These are phyloP conservation scores for Labeo rohita DNA, from an alignment of 2,113 vertebrate species.

Conservation along the genomic window DNA sequence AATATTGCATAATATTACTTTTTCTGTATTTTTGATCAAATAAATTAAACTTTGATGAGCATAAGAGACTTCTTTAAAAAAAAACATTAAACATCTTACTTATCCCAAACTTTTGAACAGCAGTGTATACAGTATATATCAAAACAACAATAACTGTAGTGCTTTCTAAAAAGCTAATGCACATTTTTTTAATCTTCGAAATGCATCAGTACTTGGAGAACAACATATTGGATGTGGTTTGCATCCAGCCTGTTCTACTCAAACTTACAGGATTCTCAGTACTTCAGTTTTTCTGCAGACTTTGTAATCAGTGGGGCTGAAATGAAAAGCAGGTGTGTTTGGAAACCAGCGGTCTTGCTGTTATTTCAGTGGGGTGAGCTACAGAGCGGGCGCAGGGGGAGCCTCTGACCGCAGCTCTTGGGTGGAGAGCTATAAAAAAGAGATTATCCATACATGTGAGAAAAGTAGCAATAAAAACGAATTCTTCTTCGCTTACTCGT, in stretches of 20 bases:
- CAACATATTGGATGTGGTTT: not conserved
- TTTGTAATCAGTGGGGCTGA: conserved; percentile 22
- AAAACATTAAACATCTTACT: too few species aligned
- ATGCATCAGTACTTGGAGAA: not conserved
- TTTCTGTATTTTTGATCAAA: too few species aligned
- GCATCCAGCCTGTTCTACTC: not conserved
- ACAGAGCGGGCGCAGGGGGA: not conserved
- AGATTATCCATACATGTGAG: conserved; percentile 12
- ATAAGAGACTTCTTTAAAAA: too few species aligned
- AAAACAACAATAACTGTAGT: not conserved
- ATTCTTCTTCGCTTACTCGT: not conserved
- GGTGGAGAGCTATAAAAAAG: conserved; percentile 34
- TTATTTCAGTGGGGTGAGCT: conserved; percentile 48
- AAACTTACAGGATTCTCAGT: not conserved
- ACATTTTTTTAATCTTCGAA: not conserved
- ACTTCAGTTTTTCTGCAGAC: not conserved
- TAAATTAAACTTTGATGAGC: too few species aligned
- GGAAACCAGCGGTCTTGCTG: conserved; percentile 31
- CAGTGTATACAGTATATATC: not conserved
- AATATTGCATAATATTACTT: too few species aligned
- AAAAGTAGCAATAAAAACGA: conserved; percentile 30
- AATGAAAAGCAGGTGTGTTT: conserved; percentile 51
- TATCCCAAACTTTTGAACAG: too few species aligned
- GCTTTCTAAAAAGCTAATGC: not conserved
- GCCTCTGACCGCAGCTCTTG: conserved; percentile 15